Base-by-base conservation (phyloP, 1,140 invertebrate genomes). In the Acromyrmex echinatior region DNA sequence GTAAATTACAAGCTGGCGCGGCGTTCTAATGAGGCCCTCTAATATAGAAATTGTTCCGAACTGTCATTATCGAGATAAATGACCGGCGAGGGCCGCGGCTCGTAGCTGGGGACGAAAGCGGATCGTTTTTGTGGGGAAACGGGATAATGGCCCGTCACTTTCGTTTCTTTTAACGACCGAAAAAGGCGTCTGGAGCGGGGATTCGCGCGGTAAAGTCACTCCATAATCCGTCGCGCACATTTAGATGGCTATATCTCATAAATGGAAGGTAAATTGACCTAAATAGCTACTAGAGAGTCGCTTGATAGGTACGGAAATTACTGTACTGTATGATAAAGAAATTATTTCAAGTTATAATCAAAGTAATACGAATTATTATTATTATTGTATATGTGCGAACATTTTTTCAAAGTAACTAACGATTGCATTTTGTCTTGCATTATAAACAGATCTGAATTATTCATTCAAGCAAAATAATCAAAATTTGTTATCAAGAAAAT, bases 11-110 rank as follows among this genome's bases (percentile, higher is more conserved):
- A 84, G 70, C 70, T 84, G 80, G 80, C 70, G 70, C 70, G 80
- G 56, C 70, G 39, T 39, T 71, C 56, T 76, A 84, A 84, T 84
- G 80, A 84, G 56, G 56, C 70, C 65, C 63, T 86, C 77, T 86
- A 81, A 68, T 79, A 86, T 68, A 86, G 65, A 80, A 79, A 86
- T 86, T 80, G 76, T 70, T 86, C 65, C 63, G 65, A 86, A 81
- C 77, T 80, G 66, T 88, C 74, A 76, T 88, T 79, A 86, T 73
- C 74, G 87, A 80, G 87, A 88, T 86, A 86, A 88, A 86, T 84
- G 80, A 66, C 63, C 56, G 62, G 25, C 71, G 21, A 53, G 53
- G 71, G 79, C 79, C 80, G 71, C 39, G 21, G n/a, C 25, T 28
- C 28, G 35, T 53, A 35, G 62, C 74, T 62, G 80, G 68, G 56